Base-by-base conservation (phyloP, 2,797 vertebrate species). In the Rhinophrynus dorsalis region DNA sequence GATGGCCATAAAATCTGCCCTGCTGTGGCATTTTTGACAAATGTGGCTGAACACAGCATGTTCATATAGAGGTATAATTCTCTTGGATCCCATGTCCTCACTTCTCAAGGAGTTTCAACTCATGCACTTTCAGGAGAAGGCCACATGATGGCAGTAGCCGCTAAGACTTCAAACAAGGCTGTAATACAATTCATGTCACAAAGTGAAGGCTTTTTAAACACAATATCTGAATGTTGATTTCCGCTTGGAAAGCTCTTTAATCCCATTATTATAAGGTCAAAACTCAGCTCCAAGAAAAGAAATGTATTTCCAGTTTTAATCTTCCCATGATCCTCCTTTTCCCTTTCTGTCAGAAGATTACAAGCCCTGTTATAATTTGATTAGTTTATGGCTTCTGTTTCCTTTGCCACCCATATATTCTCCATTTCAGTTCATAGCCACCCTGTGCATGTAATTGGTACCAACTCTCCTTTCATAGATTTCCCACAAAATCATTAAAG, bases 191-290 rank as follows among this genome's bases (percentile, higher is more conserved):
- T 57, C 52, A 38, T 64, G 44, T 64, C 48, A 62, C 67, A 62
- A 62, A 57, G 52, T 65, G 24, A 64, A 57, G 42, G 52, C 42
- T 58, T 26, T 33, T 65, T 58, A 58, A 32, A 65, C 60, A 72
- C 68, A 51, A 50, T 58, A 65, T 72, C 44, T 58, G 61, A 72
- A 72, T 72, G 68, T 65, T 65, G 68, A 65, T 72, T 72, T 72
- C 68, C 68, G 61, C 68, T 72, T 65, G 68, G 68, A 72, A 72
- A 72, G 68, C 68, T 72, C 68, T 72, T 59, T 72, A 72, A 72
- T 72, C 68, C 68, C 44, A 72, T 72, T 72, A 72, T 72, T 72
- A 72, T 59, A 65, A 72, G 68, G 68, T 72, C 68, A 72, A 64
- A 72, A 72, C 54, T 65, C 61, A 18, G 60, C 52, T 72, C 68